Evolutionary conservation across 2,113 vertebrate species (phyloP), one percentile per base, ranked within the genome.

Genomic region (Chrysemys picta): DNA sequence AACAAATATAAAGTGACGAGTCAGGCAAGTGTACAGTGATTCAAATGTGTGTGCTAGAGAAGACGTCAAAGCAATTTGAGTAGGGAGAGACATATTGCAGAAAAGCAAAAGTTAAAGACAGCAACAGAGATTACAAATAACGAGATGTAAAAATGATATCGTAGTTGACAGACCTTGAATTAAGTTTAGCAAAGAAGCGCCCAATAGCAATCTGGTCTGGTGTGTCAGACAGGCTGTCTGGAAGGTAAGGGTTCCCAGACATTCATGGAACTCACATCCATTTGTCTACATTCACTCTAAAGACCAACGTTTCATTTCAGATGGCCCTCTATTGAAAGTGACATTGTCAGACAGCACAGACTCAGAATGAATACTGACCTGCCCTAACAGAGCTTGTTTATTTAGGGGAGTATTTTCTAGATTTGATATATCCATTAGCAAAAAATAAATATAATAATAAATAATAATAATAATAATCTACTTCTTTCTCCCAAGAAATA

Each of bases 11-110:
- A 78, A 69, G 65, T 56, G 14, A 9, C n/a, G 59, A 42, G 54
- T 17, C 54, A 47, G 3, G 1, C 19, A 25, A 62, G 90, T 3
- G 2, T 24, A 88, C 0, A 3, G 45, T 53, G 80, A 27, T 62
- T 22, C 85, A 4, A n/a, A 27, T 57, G 84, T 6, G 82, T 56
- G 88, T 9, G 53, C 13, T 4, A 75, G 82, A 82, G 79, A 80
- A 90, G 85, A 88, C 85, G 93, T 76, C 93, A 62, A 17, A 29
- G 82, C 85, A 10, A 49, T 85, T 90, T 82, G n/a, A 82, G 27
- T 21, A 2, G 75, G 29, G 56, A 83, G 10, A 92, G 84, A 79
- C 65, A 72, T 65, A n/a, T 47, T 0, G 45, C 13, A 0, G 69
- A 88, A 78, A 56, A 7, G 82, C 95, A 13, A 1, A 85, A 86